phyloP scores from a whole-genome alignment of 2,888 invertebrate species.

The Cistogaster globosa region DNA sequence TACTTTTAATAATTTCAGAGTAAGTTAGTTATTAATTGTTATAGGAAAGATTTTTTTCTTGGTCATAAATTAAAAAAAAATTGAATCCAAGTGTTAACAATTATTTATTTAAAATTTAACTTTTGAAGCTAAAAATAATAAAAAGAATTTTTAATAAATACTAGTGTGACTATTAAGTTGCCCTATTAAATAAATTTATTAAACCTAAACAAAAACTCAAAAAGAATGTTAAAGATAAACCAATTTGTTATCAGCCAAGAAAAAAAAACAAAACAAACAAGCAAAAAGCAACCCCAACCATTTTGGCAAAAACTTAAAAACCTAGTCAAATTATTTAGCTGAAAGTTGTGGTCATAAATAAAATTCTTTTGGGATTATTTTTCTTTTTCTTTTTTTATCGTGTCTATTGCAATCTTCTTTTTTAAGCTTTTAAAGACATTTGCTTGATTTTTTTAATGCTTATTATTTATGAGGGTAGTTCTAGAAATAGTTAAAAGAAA shows the following conservation, averaged over 20 bases:
- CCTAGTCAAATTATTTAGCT: conserved; percentile 34
- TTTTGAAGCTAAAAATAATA: no score
- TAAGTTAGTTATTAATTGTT: no score
- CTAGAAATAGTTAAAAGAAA: neutral
- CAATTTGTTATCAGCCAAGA: conserved; percentile 23
- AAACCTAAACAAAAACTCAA: conserved; percentile 34
- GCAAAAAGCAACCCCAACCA: neutral
- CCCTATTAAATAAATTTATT: neutral
- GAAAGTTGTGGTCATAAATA: conserved; percentile 37
- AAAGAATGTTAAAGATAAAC: conserved; percentile 3
- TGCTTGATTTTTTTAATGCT: neutral
- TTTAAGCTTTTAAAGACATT: neutral
- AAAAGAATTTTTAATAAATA: no score
- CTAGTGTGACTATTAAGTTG: no score
- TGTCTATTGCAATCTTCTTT: neutral
- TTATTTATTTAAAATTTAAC: no score
- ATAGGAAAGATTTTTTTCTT: no score
- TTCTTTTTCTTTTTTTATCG: neutral
- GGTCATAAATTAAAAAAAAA: no score
- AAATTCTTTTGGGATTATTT: conserved; percentile 19
- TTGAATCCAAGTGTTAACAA: no score
- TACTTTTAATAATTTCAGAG: no score
- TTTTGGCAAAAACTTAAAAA: neutral
- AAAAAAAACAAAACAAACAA: neutral
- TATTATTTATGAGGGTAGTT: neutral